These are phyloP conservation scores for Colletes collaris DNA, from an alignment of 2,888 invertebrate genomes.

Conservation along the genomic window DNA sequence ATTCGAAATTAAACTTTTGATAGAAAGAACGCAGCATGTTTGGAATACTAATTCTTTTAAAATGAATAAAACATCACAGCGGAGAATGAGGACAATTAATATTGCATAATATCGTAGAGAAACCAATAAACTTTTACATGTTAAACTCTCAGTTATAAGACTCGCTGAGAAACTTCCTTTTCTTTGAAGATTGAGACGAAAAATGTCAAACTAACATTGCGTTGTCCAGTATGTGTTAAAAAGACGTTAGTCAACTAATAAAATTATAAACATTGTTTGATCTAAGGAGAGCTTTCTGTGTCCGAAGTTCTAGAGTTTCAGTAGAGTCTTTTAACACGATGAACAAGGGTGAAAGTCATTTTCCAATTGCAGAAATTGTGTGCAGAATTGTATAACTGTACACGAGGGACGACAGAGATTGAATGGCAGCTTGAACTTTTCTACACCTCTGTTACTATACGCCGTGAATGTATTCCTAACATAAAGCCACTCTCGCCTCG, in stretches of 20 bases:
- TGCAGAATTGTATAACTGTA: conserved; percentile 4
- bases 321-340: conserved; percentile 1
- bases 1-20: too few species aligned
- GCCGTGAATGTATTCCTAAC: not conserved
- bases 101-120: too few species aligned
- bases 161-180: too few species aligned
- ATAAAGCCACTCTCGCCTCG: not conserved
- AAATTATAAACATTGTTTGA: not conserved
- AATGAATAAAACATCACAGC: too few species aligned
- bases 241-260: not conserved
- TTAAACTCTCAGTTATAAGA: too few species aligned
- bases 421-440: not conserved
- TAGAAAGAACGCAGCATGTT: too few species aligned
- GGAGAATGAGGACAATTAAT: too few species aligned
- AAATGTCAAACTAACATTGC: not conserved
- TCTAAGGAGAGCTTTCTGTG: not conserved
- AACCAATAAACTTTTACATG: too few species aligned
- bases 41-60: too few species aligned
- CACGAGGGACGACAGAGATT: not conserved
- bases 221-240: not conserved
- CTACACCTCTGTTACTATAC: not conserved
- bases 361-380: not conserved
- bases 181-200: too few species aligned
- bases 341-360: not conserved
- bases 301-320: not conserved